These are phyloP conservation scores for Pantelozetes paolii DNA, from an alignment of 2,888 invertebrate species.

Conservation along the genomic window DNA sequence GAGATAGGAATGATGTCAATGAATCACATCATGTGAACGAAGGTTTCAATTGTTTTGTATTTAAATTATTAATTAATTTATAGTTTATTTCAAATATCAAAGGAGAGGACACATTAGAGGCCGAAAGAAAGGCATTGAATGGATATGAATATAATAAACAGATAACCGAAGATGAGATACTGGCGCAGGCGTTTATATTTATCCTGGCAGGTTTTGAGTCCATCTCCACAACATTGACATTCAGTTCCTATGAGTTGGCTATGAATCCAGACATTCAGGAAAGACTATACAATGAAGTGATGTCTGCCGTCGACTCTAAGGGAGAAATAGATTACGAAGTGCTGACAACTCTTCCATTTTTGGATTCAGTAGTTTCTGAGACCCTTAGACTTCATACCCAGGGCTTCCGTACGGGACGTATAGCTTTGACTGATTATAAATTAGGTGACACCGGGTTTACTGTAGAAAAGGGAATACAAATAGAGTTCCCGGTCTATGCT, in stretches of 20 bases:
- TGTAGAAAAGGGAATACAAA: constrained; percentile 50
- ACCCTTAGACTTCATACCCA: constrained; percentile 40
- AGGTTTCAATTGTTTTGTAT: no score
- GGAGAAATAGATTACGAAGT: not conserved
- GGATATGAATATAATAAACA: no score
- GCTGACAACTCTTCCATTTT: constrained; percentile 25
- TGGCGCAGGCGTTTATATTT: no score
- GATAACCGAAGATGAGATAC: no score
- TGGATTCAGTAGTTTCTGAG: constrained; percentile 43
- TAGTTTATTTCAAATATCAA: no score
- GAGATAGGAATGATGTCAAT: no score
- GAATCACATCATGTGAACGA: no score
- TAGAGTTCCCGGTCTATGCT: constrained; percentile 59
- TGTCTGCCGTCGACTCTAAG: not conserved
- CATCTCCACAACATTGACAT: no score
- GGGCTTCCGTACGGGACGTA: constrained; percentile 15
- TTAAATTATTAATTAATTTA: no score
- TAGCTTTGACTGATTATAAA: not conserved
- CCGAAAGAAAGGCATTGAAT: no score
- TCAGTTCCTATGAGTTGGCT: constrained; percentile 15
- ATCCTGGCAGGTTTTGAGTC: no score
- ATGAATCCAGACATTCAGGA: not conserved
- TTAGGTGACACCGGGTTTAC: not conserved
- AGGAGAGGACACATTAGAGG: no score
- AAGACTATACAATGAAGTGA: not conserved